Percentiles rank a stretch among this genome's conserved stretches.
Conservation (phyloP, 1,140 invertebrate genomes). For the Alviniconcha marisindica region DNA sequence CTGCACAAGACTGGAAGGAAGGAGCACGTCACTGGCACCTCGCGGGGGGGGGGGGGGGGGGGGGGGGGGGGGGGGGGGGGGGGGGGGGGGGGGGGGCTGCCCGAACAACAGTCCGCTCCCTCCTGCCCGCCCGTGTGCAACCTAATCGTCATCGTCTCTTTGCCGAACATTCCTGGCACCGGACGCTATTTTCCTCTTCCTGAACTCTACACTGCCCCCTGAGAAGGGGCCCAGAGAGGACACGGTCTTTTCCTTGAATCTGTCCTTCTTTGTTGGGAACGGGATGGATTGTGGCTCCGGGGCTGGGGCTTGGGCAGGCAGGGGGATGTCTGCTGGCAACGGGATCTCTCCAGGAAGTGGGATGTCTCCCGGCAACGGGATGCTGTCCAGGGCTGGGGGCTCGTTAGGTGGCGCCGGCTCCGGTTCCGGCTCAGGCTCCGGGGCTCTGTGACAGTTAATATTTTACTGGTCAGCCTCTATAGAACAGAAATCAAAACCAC, state of each 20-base stretch:
- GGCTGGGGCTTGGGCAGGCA: neutral
- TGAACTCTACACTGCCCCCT: constrained; percentile 62
- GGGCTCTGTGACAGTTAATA: constrained; percentile 3
- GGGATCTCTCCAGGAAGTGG: constrained; percentile 25
- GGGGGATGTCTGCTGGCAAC: constrained; percentile 32
- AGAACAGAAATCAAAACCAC: too few relatives aligned
- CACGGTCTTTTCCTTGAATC: constrained; percentile 71
- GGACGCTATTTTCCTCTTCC: constrained; percentile 68
- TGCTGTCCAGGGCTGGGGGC: constrained; percentile 52
- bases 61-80: too few relatives aligned
- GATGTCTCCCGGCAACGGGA: constrained; percentile 56
- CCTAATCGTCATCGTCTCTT: constrained; percentile 56
- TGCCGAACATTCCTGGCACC: constrained; percentile 61
- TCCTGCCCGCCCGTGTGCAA: too few relatives aligned
- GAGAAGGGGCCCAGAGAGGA: constrained; percentile 55
- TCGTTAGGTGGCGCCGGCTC: neutral
- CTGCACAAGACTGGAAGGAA: too few relatives aligned
- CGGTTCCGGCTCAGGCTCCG: constrained; percentile 5
- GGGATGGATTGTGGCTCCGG: neutral
- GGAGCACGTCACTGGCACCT: too few relatives aligned
- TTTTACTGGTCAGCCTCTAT: too few relatives aligned
- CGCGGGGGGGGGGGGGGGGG: too few relatives aligned
- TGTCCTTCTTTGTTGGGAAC: constrained; percentile 36
- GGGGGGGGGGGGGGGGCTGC: too few relatives aligned
- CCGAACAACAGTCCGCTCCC: too few relatives aligned